A percentile compares a stretch with the other conserved stretches of the same genome.
phyloP scores from a whole-genome alignment of 2,113 vertebrate genomes.

The Nymphicus hollandicus region DNA sequence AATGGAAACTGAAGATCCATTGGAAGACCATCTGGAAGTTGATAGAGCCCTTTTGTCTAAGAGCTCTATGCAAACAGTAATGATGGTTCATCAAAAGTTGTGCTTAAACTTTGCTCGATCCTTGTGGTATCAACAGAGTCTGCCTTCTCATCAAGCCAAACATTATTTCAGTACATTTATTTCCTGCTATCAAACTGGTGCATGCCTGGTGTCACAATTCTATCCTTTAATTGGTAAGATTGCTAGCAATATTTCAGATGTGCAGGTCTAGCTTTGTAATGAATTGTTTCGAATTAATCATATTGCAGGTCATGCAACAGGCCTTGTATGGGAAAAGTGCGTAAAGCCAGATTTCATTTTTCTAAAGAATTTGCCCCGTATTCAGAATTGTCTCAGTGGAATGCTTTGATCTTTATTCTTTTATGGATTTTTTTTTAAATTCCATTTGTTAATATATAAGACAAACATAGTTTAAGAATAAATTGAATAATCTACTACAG shows the following conservation, averaged over 20 bases:
- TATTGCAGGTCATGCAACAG: background rate
- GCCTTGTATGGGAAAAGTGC: background rate
- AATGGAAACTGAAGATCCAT: conserved; percentile 54
- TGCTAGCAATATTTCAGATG: background rate
- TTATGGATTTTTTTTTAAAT: background rate
- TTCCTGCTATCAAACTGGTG: conserved; percentile 91
- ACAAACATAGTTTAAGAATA: background rate
- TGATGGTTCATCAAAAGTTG: conserved; percentile 84
- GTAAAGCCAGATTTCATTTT: background rate
- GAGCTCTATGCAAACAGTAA: conserved; percentile 80
- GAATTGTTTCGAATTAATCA: background rate
- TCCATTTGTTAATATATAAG: background rate
- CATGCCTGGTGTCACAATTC: conserved; percentile 83
- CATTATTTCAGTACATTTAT: conserved; percentile 84
- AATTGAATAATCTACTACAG: background rate
- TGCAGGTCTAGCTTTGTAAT: background rate
- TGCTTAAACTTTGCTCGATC: conserved; percentile 83
- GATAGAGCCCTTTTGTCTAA: conserved; percentile 71
- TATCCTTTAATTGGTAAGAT: conserved; percentile 89
- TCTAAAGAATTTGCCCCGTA: background rate
- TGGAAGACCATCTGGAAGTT: conserved; percentile 45
- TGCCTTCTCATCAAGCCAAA: conserved; percentile 70
- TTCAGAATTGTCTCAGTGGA: background rate
- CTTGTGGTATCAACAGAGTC: conserved; percentile 84
- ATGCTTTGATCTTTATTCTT: background rate